Evolutionary conservation across 30 jellyfish, hydroid and myxozoan species (phyloP), one percentile per base, ranked within the genome.

Genomic region (Aurelia aurita complex sp. Pacific): DNA sequence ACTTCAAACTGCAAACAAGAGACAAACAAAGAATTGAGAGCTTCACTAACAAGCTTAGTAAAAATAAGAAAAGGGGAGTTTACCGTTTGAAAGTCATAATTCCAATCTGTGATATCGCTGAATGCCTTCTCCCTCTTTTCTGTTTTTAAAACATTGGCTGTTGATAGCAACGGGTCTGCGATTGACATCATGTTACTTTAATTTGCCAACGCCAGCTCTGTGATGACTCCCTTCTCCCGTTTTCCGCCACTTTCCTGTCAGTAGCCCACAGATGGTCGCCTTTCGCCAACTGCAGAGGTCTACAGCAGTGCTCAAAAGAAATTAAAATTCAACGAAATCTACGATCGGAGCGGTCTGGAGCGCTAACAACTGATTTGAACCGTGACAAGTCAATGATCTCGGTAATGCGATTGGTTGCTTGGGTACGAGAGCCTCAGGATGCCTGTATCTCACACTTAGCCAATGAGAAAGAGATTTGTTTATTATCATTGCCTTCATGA

Each of bases 51-150:
- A 46, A 46, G 57, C 13, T 46, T 46, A 46, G 57, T 46, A 46
- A 9, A 46, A 46, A 1, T 46, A 46, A 46, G 57, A 46, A 46
- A 46, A 46, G 57, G 57, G 57, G 57, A 42, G 87, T 93, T 59
- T 83, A 94, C 99, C 99, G 99, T 76, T 69, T 94, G 99, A 76
- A 94, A 89, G 55, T 94, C 99, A 55, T 88, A 88, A 51, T 92
- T 86, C 97, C 94, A 80, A 53, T 94, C 99, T 78, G 97, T 68
- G 87, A 78, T 73, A 59, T 89, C 97, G 46, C 68, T 72, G n/a
- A 89, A 62, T 11, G 87, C 65, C 81, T 64, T 81, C 90, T 88
- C 88, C 16, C 93, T 76, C 61, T 34, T 67, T 46, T 89, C 97
- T 55, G 88, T 29, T 68, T 89, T 89, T 16, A 81, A 81, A 81